Evolutionary conservation across 2,113 vertebrate species (phyloP).

Genomic region (Cygnus atratus): DNA sequence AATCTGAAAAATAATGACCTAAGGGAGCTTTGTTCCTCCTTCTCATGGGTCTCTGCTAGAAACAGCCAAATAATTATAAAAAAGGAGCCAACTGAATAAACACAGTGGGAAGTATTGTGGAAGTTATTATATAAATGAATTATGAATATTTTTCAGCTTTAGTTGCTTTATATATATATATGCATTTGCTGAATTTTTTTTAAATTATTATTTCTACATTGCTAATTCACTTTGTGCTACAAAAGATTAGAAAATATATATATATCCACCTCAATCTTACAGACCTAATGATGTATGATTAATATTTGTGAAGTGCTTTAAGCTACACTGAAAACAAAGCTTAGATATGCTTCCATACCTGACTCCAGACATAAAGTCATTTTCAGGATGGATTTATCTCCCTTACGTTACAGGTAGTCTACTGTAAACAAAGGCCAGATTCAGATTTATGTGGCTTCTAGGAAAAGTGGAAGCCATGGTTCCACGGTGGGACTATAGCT

Average conservation of each 20-base stretch:
- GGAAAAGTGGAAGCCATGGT: not conserved
- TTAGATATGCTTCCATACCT: not conserved
- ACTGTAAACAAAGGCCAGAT: not conserved
- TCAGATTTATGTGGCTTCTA: not conserved
- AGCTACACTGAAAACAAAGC: not conserved
- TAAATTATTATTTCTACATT: not conserved
- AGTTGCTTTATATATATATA: not conserved
- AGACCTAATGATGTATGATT: not conserved
- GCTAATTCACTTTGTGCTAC: not conserved
- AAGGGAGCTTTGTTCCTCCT: conserved; percentile 28
- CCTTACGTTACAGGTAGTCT: not conserved
- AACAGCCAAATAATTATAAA: conserved; percentile 36
- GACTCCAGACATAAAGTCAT: not conserved
- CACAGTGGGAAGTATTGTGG: not conserved
- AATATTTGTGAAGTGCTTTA: not conserved
- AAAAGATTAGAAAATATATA: not conserved
- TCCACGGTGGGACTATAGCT: not conserved
- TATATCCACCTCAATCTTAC: not conserved
- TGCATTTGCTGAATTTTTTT: not conserved
- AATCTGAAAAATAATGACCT: conserved; percentile 26
- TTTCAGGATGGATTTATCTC: not conserved
- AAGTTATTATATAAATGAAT: conserved; percentile 23
- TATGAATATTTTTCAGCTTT: conserved; percentile 2
- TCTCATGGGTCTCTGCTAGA: conserved; percentile 3
- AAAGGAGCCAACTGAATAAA: conserved; percentile 22